Base-by-base conservation (phyloP, 2,888 invertebrate species). In the Apeira syringaria region DNA sequence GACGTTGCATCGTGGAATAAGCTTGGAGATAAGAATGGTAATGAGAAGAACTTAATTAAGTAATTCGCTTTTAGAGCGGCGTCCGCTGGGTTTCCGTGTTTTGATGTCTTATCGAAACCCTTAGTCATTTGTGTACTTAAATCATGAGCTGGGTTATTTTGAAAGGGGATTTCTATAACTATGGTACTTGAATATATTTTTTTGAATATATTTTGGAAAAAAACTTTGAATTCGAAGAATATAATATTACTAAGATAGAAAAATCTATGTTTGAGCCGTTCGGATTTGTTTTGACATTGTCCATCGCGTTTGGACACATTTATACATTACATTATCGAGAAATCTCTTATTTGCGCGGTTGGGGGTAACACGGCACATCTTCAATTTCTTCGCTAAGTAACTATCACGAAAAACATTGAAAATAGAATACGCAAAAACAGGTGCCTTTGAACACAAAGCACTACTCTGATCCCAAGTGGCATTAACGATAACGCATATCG, bases 371-470 rank as follows among this genome's bases (percentile, higher is more conserved):
- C n/a, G n/a, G 15, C 15, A 15, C 13, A 30, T 28, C 20, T 20
- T 20, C 45, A 35, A 45, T 34, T 18, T 27, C 15, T 20, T 15
- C 26, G 13, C 32, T 36, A 35, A 28, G 29, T 39, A 37, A 29
- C 45, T 43, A 40, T 46, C 33, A 48, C 46, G 41, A 48, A 48
- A 48, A 45, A 49, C 45, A 54, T 49, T 49, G 47, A 31, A 48
- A 46, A 47, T 38, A 47, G 30, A 40, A 43, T 45, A 39, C 24
- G 31, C 27, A 34, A 69, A 84, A 83, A 74, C 77, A 80, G 77
- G 78, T 84, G 73, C 81, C 86, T 88, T 87, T 88, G 87, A 80
- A 72, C 71, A 81, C 82, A 84, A 84, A 84, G 84, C 77, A 81
- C 79, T 85, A 85, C 74, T 74, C 51, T 44, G 52, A 75, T 88